phyloP scores from a whole-genome alignment of 2,113 vertebrate genomes.

The Bubalus kerabau region DNA sequence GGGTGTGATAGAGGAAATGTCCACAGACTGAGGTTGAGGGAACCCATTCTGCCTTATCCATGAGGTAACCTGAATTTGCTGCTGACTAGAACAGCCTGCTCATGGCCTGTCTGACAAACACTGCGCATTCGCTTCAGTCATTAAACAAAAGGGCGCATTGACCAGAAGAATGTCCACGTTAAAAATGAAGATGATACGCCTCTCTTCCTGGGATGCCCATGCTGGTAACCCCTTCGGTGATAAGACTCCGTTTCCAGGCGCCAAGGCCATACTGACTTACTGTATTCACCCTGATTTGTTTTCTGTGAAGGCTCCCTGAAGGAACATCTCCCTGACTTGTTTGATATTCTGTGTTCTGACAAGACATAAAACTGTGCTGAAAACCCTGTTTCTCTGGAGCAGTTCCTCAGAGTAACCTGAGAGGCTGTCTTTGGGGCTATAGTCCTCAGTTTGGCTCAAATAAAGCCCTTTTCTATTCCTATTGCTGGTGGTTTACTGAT shows the following conservation, averaged over 20 bases:
- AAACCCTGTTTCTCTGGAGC: neutral
- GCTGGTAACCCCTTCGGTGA: neutral
- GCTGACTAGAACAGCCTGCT: neutral
- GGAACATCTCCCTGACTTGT: neutral
- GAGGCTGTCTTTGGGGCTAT: neutral
- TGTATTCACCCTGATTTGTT: neutral
- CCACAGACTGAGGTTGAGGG: neutral
- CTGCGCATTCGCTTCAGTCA: fast-evolving
- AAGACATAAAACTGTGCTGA: neutral
- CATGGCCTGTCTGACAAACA: neutral
- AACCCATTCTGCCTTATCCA: neutral
- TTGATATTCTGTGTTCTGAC: neutral
- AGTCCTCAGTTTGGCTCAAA: neutral
- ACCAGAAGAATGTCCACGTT: neutral
- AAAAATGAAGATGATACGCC: neutral
- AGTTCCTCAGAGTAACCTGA: neutral
- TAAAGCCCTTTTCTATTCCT: neutral
- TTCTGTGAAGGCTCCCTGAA: neutral
- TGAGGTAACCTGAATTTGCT: neutral
- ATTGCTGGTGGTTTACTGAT: fast-evolving
- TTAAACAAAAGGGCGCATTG: neutral
- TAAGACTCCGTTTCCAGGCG: neutral
- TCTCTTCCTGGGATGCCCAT: neutral
- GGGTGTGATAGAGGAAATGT: neutral
- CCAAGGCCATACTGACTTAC: neutral